Evolutionary conservation across 2,113 vertebrate genomes (phyloP).

Genomic region (Chaetodon auriga): DNA sequence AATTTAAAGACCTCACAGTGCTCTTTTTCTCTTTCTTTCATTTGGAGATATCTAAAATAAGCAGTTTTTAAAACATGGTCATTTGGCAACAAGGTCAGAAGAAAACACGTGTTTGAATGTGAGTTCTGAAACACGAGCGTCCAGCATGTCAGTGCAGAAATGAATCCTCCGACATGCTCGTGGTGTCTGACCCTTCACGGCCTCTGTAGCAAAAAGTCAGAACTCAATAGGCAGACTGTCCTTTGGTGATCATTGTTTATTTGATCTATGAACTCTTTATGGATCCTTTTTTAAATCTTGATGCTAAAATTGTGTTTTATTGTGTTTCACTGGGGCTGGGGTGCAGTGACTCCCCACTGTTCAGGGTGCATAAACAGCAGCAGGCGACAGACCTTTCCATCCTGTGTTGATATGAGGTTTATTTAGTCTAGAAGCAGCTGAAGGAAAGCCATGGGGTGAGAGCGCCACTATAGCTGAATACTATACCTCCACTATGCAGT

Average conservation of each 20-base stretch:
- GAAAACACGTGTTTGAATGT: neutral
- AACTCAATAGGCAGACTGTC: conserved; percentile 32
- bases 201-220: neutral
- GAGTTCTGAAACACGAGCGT: no score
- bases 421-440: conserved; percentile 69
- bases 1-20: neutral
- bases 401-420: conserved; percentile 66
- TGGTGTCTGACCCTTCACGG: neutral
- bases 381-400: conserved; percentile 54
- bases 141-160: neutral
- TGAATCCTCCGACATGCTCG: neutral
- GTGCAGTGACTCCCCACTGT: conserved; percentile 5
- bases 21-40: no score
- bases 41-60: neutral
- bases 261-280: conserved; percentile 3
- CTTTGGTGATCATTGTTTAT: conserved; percentile 35
- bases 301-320: conserved; percentile 23
- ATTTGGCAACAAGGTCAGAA: no score
- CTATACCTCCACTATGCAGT: neutral
- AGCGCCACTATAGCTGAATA: conserved; percentile 25
- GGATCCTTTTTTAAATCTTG: neutral
- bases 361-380: conserved; percentile 30
- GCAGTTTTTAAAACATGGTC: neutral
- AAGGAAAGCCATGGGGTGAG: conserved; percentile 25
- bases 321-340: conserved; percentile 25